phyloP scores from a whole-genome alignment of 2,797 vertebrate genomes.

The Graptemys geographica region DNA sequence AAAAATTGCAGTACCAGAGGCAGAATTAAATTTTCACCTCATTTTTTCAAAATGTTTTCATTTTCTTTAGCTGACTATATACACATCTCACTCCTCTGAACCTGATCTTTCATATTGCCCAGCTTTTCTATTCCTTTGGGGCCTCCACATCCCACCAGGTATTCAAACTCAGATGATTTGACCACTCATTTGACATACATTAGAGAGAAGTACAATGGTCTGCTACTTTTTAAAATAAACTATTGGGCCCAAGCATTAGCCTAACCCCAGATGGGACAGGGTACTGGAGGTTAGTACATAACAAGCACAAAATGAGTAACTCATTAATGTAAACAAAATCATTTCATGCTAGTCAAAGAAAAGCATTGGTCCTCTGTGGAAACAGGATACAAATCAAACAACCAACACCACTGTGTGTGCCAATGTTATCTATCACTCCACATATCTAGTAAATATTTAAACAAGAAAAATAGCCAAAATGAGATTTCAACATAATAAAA shows the following conservation, averaged over 20 bases:
- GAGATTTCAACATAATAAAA: not conserved
- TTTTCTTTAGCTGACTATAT: not conserved
- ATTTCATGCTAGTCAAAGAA: not conserved
- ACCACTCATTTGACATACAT: not conserved
- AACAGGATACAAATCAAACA: not conserved
- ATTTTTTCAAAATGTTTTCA: not conserved
- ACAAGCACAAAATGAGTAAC: not conserved
- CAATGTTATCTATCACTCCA: not conserved
- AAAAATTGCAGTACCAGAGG: not conserved
- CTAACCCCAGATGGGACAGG: not conserved
- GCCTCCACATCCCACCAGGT: not conserved
- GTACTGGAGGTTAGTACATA: not conserved
- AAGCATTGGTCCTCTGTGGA: not conserved
- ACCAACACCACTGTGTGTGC: not conserved
- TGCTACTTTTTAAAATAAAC: not conserved
- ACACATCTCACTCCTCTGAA: not conserved
- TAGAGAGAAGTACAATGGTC: not conserved
- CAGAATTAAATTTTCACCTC: not conserved
- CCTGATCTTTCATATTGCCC: not conserved
- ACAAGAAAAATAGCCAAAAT: constrained; percentile 5
- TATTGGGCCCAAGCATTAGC: not conserved
- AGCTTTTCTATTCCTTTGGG: not conserved
- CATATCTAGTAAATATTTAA: not conserved
- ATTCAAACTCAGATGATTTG: not conserved
- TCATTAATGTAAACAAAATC: not conserved